Conservation (phyloP, 1,140 invertebrate genomes). For the Drosophila subpulchrella region DNA sequence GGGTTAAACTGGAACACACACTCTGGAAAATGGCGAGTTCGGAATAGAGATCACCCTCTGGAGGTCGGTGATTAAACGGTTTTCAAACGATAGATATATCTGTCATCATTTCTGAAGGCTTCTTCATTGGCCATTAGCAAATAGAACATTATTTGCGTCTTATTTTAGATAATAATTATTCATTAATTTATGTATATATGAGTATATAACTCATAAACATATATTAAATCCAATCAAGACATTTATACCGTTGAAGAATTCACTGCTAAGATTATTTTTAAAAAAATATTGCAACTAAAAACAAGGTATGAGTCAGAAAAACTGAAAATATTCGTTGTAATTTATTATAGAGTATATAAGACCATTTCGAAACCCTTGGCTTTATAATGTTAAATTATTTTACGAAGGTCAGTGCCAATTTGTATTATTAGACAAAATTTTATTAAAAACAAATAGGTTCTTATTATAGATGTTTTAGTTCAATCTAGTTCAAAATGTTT, state of each 20-base stretch:
- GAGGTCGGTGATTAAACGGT: neutral
- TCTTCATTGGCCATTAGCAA: neutral
- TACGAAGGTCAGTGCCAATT: too few species aligned
- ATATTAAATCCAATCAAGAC: too few species aligned
- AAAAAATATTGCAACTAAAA: neutral
- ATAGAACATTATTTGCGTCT: neutral
- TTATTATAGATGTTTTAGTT: too few species aligned
- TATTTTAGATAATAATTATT: neutral
- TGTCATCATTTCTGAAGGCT: neutral
- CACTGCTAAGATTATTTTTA: neutral
- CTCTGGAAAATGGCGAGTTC: neutral
- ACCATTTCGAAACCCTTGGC: too few species aligned
- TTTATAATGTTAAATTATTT: too few species aligned
- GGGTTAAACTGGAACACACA: conserved; percentile 55
- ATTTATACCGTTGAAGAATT: too few species aligned
- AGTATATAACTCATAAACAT: too few species aligned
- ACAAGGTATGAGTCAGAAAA: neutral
- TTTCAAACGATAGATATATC: neutral
- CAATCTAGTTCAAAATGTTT: neutral
- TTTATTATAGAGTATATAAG: too few species aligned
- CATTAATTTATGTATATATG: neutral
- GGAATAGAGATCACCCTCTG: neutral
- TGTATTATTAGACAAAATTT: too few species aligned
- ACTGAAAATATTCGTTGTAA: too few species aligned
- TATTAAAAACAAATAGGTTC: neutral